Percentiles rank a stretch among this genome's conserved stretches.
Evolutionary conservation across 2,113 vertebrate genomes (phyloP).

Genomic region (Phrynosoma platyrhinos): DNA sequence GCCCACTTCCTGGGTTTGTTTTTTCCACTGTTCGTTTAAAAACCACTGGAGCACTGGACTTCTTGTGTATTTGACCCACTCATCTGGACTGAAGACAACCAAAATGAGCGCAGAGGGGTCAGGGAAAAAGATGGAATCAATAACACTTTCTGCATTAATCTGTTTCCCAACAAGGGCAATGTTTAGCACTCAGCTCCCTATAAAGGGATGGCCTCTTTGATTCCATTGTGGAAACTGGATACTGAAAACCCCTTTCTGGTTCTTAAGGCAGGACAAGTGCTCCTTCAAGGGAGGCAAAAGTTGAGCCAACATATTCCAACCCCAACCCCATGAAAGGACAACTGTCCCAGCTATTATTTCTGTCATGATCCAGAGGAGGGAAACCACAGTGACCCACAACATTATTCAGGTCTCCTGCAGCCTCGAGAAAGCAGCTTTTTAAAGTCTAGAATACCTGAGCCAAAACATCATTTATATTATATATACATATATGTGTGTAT

Average conservation of each 20-base stretch:
- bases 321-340: background rate
- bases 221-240: background rate
- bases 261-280: background rate
- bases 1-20: background rate
- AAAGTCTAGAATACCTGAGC: constrained; percentile 73
- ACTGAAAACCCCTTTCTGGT: background rate
- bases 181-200: too few relatives aligned
- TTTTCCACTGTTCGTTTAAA: background rate
- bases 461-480: constrained; percentile 52
- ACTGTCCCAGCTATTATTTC: too few relatives aligned
- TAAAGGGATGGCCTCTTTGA: background rate
- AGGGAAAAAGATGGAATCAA: background rate
- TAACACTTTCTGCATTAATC: too few relatives aligned
- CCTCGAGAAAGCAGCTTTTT: constrained; percentile 62
- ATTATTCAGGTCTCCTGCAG: constrained; percentile 40
- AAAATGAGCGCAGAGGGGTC: background rate
- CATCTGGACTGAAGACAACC: too few relatives aligned
- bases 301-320: background rate
- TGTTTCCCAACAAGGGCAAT: background rate
- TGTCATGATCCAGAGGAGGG: constrained; percentile 7
- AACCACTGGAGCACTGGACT: background rate
- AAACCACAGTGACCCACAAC: background rate
- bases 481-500: constrained; percentile 28
- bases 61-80: too few relatives aligned
- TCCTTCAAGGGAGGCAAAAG: too few relatives aligned